These are phyloP conservation scores for Baronia brevicornis DNA, from an alignment of 2,888 invertebrate species.

Conservation along the genomic window DNA sequence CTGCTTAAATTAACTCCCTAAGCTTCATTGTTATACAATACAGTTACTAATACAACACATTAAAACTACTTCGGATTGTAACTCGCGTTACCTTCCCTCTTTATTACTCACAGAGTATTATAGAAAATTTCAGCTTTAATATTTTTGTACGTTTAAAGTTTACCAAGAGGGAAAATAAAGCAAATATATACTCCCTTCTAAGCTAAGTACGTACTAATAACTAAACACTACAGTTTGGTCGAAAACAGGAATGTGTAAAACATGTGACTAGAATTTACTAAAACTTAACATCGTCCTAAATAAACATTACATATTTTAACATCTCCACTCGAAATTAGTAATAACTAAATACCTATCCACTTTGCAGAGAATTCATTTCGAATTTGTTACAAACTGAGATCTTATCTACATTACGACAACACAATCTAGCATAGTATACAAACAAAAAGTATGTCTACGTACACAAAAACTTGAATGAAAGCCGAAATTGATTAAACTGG, in stretches of 20 bases:
- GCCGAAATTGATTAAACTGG: no score
- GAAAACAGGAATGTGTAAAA: conserved; percentile 75
- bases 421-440: conserved; percentile 42
- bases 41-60: conserved; percentile 22
- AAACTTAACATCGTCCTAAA: conserved; percentile 71
- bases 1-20: conserved; percentile 22
- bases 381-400: conserved; percentile 60
- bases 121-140: conserved; percentile 2
- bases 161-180: conserved; percentile 9
- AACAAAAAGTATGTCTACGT: conserved; percentile 24
- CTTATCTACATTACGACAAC: conserved; percentile 34
- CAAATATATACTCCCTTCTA: conserved; percentile 9
- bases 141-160: not conserved
- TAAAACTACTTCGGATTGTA: conserved; percentile 17
- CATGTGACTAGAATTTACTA: conserved; percentile 75
- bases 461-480: no score
- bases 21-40: conserved; percentile 16
- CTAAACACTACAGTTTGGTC: conserved; percentile 60
- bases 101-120: conserved; percentile 8
- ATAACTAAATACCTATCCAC: conserved; percentile 32
- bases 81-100: conserved; percentile 9
- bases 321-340: conserved; percentile 45
- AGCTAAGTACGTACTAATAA: conserved; percentile 27
- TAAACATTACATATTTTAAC: conserved; percentile 66
- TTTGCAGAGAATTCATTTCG: conserved; percentile 32